phyloP scores from a whole-genome alignment of 2,797 vertebrate species.

The Channallabes apus region DNA sequence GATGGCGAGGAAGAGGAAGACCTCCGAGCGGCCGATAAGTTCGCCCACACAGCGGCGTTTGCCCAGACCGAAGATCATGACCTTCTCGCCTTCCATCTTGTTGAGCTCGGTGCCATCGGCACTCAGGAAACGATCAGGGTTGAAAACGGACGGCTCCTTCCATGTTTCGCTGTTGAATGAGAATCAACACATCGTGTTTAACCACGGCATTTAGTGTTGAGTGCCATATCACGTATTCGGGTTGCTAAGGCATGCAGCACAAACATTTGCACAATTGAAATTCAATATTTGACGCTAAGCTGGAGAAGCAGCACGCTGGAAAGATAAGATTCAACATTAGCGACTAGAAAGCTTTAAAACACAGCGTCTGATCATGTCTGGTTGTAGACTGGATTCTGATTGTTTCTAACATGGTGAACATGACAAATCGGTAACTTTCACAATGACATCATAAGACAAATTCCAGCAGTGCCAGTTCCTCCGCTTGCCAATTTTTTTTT shows the following conservation, averaged over 20 bases:
- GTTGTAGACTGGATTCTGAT: background rate
- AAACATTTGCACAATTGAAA: background rate
- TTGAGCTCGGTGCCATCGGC: conserved; percentile 69
- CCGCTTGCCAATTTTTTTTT: background rate
- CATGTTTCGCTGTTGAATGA: conserved; percentile 75
- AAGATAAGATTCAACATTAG: background rate
- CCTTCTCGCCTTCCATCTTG: conserved; percentile 77
- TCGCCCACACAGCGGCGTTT: conserved; percentile 88
- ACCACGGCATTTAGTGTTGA: background rate
- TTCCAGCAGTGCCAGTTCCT: background rate
- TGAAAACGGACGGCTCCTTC: conserved; percentile 84
- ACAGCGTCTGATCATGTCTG: background rate
- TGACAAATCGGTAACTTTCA: background rate
- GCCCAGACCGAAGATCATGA: conserved; percentile 84
- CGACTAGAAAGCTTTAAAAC: background rate
- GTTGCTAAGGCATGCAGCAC: conserved; percentile 5
- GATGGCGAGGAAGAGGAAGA: conserved; percentile 88
- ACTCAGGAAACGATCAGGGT: conserved; percentile 83
- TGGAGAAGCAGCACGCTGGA: background rate
- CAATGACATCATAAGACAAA: background rate
- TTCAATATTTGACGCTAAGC: background rate
- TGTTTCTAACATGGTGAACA: background rate
- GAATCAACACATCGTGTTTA: background rate
- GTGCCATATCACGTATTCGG: too few relatives aligned
- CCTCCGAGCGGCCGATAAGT: conserved; percentile 81